Evolutionary conservation across 2,888 invertebrate species (phyloP).

Genomic region (Eretmocerus hayati): DNA sequence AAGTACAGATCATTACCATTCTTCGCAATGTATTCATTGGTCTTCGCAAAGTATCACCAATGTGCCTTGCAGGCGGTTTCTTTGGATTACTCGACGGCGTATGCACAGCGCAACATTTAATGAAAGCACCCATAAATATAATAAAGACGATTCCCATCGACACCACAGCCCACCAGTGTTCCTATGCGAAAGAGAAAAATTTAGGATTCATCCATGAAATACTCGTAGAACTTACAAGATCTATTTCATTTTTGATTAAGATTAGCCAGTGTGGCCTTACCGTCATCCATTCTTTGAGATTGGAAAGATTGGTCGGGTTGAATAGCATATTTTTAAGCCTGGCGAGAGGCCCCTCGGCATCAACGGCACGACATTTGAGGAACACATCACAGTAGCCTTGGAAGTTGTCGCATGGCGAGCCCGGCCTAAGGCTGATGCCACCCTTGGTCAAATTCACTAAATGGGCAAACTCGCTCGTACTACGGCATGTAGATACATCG

Average conservation of each 20-base stretch:
- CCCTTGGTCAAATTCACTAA: slow-evolving; percentile 66
- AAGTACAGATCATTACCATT: slow-evolving; percentile 57
- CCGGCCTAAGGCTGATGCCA: slow-evolving; percentile 83
- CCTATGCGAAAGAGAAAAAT: slow-evolving; percentile 40
- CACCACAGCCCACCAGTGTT: slow-evolving; percentile 93
- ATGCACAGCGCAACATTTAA: slow-evolving; percentile 99
- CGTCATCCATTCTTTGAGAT: slow-evolving; percentile 89
- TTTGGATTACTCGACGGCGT: slow-evolving; percentile 99
- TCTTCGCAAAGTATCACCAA: slow-evolving; percentile 83
- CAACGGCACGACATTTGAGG: slow-evolving; percentile 94
- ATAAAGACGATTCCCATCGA: slow-evolving; percentile 86
- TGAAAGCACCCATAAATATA: slow-evolving; percentile 94
- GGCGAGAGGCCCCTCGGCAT: slow-evolving; percentile 96
- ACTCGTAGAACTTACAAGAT: too few species aligned
- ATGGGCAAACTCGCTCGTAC: slow-evolving; percentile 80
- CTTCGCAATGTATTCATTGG: slow-evolving; percentile 86
- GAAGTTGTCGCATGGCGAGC: slow-evolving; percentile 98
- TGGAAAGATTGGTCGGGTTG: slow-evolving; percentile 79
- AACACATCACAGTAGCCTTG: slow-evolving; percentile 99
- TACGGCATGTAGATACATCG: slow-evolving; percentile 65
- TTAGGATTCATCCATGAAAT: too few species aligned
- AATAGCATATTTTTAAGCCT: slow-evolving; percentile 92
- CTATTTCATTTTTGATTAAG: too few species aligned
- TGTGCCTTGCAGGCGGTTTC: slow-evolving; percentile 86
- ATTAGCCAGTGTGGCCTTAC: too few species aligned